Evolutionary conservation across 2,797 vertebrate genomes (phyloP).

Genomic region (Scolopax bukidnonensis): DNA sequence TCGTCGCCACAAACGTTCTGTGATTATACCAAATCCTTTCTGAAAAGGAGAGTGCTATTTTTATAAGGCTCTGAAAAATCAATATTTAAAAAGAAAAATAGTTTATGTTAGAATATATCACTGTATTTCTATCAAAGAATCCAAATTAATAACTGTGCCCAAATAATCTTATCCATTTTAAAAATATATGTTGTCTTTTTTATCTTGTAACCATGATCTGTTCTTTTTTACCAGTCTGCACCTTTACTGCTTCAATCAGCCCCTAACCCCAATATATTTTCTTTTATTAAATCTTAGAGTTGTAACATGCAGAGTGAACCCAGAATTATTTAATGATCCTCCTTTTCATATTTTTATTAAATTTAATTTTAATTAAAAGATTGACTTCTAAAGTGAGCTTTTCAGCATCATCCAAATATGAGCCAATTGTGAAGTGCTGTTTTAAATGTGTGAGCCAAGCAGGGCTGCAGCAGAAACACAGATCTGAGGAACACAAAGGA

Average conservation of each 20-base stretch:
- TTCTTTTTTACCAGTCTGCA: background rate
- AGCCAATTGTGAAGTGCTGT: fast-evolving
- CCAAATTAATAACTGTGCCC: background rate
- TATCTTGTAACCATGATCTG: background rate
- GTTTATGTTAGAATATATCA: background rate
- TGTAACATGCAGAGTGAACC: background rate
- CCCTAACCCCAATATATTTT: background rate
- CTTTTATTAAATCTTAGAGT: background rate
- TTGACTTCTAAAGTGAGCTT: background rate
- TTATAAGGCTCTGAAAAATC: background rate
- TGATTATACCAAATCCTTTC: slow-evolving; percentile 26
- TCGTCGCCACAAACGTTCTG: background rate
- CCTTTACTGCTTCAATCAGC: background rate
- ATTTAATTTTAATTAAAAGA: background rate
- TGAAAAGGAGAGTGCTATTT: background rate
- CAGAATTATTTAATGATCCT: background rate
- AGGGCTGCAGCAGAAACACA: background rate
- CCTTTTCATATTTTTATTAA: background rate
- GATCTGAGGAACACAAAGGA: background rate
- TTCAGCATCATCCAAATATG: fast-evolving
- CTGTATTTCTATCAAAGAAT: background rate
- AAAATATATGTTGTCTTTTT: background rate
- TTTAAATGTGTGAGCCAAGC: background rate
- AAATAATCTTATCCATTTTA: background rate
- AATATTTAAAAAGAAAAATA: background rate